Evolutionary conservation across 2,113 vertebrate genomes (phyloP).

Genomic region (Melospiza melodia): DNA sequence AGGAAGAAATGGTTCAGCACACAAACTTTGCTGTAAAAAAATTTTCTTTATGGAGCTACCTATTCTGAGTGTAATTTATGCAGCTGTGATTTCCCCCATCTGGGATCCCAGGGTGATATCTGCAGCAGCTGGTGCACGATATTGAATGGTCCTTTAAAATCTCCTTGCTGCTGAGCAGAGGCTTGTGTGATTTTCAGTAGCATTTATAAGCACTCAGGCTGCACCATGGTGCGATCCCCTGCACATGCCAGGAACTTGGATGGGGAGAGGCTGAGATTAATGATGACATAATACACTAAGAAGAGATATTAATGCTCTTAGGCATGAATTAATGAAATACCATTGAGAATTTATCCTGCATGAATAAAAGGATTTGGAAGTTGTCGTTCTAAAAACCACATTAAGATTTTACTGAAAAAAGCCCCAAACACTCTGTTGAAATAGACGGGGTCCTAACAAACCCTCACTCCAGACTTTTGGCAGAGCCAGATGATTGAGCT

Average conservation of each 20-base stretch:
- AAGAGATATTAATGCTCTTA: slow-evolving; percentile 56
- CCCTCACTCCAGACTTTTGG: background rate
- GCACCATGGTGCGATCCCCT: background rate
- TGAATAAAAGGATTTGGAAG: slow-evolving; percentile 51
- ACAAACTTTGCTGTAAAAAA: background rate
- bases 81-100: background rate
- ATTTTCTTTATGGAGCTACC: background rate
- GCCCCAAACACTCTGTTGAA: background rate
- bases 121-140: background rate
- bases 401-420: slow-evolving; percentile 6
- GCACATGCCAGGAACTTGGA: slow-evolving; percentile 36
- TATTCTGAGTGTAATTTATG: background rate
- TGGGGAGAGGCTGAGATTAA: slow-evolving; percentile 30
- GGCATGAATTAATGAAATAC: slow-evolving; percentile 59
- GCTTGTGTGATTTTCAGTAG: background rate
- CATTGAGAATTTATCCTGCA: slow-evolving; percentile 43
- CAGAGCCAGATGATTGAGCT: background rate
- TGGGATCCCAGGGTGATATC: background rate
- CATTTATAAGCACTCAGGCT: background rate
- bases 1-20: background rate
- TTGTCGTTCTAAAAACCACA: slow-evolving; percentile 28
- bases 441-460: background rate
- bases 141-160: background rate
- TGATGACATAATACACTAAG: slow-evolving; percentile 38
- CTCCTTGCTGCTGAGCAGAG: background rate